A percentile compares a stretch with the other conserved stretches of the same genome.
Conservation (phyloP, 1,140 invertebrate species). For the Pristionchus pacificus region DNA sequence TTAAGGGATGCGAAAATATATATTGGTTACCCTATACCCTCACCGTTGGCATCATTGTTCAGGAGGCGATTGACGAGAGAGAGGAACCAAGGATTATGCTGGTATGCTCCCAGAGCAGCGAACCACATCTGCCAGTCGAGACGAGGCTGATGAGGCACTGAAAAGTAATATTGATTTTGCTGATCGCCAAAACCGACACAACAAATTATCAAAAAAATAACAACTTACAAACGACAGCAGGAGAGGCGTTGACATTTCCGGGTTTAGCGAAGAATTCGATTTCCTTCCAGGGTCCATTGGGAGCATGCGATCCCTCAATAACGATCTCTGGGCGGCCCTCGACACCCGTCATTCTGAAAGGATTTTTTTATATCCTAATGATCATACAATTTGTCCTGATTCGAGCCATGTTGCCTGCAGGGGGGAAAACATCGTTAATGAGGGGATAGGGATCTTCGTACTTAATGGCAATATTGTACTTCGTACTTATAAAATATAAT, state of each 20-base stretch:
- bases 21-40: not conserved
- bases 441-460: too few species aligned
- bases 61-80: not conserved
- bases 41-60: not conserved
- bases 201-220: not conserved
- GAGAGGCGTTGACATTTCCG: not conserved
- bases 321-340: not conserved
- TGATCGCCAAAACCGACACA: too few species aligned
- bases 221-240: not conserved
- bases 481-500: not conserved
- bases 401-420: too few species aligned
- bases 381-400: too few species aligned
- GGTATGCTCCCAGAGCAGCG: not conserved
- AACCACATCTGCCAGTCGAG: not conserved
- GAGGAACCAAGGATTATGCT: not conserved
- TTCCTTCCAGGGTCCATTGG: not conserved
- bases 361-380: too few species aligned
- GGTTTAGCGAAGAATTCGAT: not conserved
- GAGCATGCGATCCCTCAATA: not conserved
- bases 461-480: too few species aligned
- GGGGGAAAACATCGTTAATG: too few species aligned
- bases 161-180: not conserved
- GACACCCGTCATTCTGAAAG: not conserved
- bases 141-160: not conserved
- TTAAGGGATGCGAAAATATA: too few species aligned